These are phyloP conservation scores for Mellilla xanthometata DNA, from an alignment of 2,888 invertebrate genomes.

Conservation along the genomic window DNA sequence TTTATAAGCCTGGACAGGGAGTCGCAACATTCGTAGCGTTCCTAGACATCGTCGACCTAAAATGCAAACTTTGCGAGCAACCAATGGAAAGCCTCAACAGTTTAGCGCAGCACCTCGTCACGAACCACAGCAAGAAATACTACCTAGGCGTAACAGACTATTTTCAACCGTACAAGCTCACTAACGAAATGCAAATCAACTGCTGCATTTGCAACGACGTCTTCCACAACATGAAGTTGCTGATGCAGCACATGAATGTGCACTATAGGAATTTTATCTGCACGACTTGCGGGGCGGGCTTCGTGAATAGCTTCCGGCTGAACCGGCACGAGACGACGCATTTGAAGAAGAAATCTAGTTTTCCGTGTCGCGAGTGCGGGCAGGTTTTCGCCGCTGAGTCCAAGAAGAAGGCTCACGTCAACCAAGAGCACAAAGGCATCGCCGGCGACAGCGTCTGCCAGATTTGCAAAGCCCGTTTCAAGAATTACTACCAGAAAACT, in stretches of 20 bases:
- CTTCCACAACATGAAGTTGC: slow-evolving; percentile 69
- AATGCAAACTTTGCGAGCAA: slow-evolving; percentile 62
- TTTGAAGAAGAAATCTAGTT: slow-evolving; percentile 65
- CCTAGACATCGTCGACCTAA: slow-evolving; percentile 67
- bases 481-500: slow-evolving; percentile 74
- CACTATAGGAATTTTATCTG: slow-evolving; percentile 75
- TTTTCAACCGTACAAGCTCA: slow-evolving; percentile 61
- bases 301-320: slow-evolving; percentile 63
- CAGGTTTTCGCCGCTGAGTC: slow-evolving; percentile 65
- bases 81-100: slow-evolving; percentile 50
- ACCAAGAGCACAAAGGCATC: slow-evolving; percentile 69
- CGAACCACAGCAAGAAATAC: slow-evolving; percentile 62
- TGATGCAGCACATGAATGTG: slow-evolving; percentile 74
- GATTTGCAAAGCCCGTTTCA: slow-evolving; percentile 71
- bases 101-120: slow-evolving; percentile 60
- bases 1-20: slow-evolving; percentile 65
- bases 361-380: slow-evolving; percentile 63
- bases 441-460: slow-evolving; percentile 73
- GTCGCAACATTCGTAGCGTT: slow-evolving; percentile 69
- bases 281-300: slow-evolving; percentile 70
- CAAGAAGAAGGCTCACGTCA: slow-evolving; percentile 69
- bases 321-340: slow-evolving; percentile 70
- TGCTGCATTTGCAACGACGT: slow-evolving; percentile 66
- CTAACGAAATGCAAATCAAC: slow-evolving; percentile 59
- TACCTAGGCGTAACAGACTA: slow-evolving; percentile 65